A percentile compares a stretch with the other conserved stretches of the same genome.
These are phyloP conservation scores for Poecile atricapillus DNA, from an alignment of 2,113 vertebrate genomes.

Conservation along the genomic window DNA sequence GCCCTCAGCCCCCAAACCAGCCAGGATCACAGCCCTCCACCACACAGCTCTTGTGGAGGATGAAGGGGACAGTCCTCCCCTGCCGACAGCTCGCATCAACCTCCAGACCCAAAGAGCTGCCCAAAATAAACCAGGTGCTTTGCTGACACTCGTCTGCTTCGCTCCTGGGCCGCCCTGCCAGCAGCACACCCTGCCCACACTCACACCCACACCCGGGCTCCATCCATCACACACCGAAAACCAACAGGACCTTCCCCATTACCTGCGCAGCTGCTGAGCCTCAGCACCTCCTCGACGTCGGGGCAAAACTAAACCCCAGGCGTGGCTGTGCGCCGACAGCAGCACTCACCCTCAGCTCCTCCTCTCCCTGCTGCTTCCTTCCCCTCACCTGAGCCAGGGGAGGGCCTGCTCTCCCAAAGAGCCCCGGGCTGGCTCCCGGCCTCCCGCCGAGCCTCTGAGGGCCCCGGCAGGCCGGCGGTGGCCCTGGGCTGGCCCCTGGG, in stretches of 20 bases:
- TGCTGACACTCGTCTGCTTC: not conserved
- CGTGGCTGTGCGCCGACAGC: not conserved
- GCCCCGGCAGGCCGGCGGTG: not conserved
- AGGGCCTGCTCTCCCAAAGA: fast-evolving
- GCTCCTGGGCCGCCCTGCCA: not conserved
- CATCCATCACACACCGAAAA: fast-evolving
- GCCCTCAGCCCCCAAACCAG: not conserved
- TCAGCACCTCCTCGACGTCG: not conserved
- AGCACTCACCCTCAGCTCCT: not conserved
- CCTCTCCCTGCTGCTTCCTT: conserved; percentile 15
- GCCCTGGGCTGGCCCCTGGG: not conserved
- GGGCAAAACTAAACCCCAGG: not conserved
- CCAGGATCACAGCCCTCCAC: not conserved
- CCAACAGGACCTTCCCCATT: fast-evolving
- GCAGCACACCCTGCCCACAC: not conserved
- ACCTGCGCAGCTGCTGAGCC: not conserved
- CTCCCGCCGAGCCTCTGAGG: not conserved
- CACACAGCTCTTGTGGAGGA: fast-evolving
- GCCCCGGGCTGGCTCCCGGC: fast-evolving
- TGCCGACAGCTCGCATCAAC: fast-evolving
- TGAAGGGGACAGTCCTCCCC: not conserved
- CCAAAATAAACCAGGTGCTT: not conserved
- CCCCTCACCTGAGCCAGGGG: not conserved
- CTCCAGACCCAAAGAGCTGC: not conserved
- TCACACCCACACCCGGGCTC: fast-evolving